Percentiles rank a stretch among this genome's conserved stretches.
Evolutionary conservation across 2,113 vertebrate species (phyloP).

Genomic region (Dromaius novaehollandiae): DNA sequence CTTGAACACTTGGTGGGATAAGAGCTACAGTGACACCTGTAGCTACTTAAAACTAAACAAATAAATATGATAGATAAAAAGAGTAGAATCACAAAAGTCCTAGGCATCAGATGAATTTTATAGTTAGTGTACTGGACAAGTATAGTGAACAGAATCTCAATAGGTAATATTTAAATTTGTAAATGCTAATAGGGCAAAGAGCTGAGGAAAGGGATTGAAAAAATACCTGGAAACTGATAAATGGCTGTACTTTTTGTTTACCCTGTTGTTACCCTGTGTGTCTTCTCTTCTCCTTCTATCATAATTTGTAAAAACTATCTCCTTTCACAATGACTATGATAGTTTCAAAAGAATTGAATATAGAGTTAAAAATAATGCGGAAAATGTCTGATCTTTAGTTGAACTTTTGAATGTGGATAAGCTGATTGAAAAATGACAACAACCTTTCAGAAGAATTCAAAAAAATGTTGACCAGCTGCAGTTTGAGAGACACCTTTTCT

Average conservation of each 20-base stretch:
- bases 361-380: not conserved
- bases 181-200: not conserved
- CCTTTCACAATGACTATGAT: not conserved
- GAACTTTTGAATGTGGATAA: not conserved
- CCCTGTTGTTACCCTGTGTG: not conserved
- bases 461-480: not conserved
- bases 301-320: not conserved
- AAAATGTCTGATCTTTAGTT: not conserved
- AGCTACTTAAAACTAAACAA: not conserved
- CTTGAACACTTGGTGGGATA: not conserved
- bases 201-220: not conserved
- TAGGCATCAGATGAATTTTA: not conserved
- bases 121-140: not conserved
- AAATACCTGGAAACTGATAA: not conserved
- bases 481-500: not conserved
- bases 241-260: not conserved
- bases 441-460: not conserved
- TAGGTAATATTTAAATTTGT: not conserved
- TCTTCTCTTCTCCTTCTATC: not conserved
- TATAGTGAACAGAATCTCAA: not conserved
- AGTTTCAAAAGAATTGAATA: not conserved
- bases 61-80: not conserved
- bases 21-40: not conserved
- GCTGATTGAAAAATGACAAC: not conserved
- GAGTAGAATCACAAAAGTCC: not conserved